Percentiles rank a stretch among this genome's conserved stretches.
phyloP scores from a whole-genome alignment of 1,140 invertebrate species.

The Gryllus bimaculatus region DNA sequence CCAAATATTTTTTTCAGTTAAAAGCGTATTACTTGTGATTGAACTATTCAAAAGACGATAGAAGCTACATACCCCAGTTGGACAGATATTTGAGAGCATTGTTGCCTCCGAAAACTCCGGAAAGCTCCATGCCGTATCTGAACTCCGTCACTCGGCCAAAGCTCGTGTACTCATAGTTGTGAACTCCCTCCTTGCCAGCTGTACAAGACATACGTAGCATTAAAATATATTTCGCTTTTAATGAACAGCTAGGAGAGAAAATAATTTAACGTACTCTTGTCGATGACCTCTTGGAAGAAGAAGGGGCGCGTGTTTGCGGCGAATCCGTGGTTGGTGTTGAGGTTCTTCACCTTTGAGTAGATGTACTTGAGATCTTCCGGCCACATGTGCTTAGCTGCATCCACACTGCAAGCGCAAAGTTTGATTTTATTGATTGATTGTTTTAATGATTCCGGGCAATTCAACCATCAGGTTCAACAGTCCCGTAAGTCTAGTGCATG shows the following conservation, averaged over 20 bases:
- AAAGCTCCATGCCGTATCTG: slow-evolving; percentile 38
- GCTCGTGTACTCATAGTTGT: slow-evolving; percentile 34
- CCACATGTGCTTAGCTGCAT: slow-evolving; percentile 77
- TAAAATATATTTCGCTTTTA: too few relatives aligned
- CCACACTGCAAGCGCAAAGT: slow-evolving; percentile 38
- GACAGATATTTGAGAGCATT: background rate
- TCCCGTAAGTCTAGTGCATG: too few relatives aligned
- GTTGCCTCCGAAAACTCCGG: slow-evolving; percentile 22
- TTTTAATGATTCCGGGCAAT: too few relatives aligned
- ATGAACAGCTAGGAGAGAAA: slow-evolving; percentile 12
- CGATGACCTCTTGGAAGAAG: slow-evolving; percentile 74
- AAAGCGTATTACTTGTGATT: background rate
- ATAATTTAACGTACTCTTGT: slow-evolving; percentile 43
- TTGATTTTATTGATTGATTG: too few relatives aligned
- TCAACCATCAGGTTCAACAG: too few relatives aligned
- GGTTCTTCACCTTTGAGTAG: slow-evolving; percentile 45
- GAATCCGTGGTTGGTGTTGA: slow-evolving; percentile 38
- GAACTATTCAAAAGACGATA: background rate
- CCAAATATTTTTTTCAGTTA: background rate
- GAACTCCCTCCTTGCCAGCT: slow-evolving; percentile 37
- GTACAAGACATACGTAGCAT: too few relatives aligned
- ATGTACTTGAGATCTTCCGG: slow-evolving; percentile 57
- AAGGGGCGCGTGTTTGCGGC: slow-evolving; percentile 39
- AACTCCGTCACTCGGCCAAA: slow-evolving; percentile 48
- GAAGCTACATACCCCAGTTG: background rate